These are phyloP conservation scores for Apocrypta bakeri DNA, from an alignment of 1,140 invertebrate species.

Conservation along the genomic window DNA sequence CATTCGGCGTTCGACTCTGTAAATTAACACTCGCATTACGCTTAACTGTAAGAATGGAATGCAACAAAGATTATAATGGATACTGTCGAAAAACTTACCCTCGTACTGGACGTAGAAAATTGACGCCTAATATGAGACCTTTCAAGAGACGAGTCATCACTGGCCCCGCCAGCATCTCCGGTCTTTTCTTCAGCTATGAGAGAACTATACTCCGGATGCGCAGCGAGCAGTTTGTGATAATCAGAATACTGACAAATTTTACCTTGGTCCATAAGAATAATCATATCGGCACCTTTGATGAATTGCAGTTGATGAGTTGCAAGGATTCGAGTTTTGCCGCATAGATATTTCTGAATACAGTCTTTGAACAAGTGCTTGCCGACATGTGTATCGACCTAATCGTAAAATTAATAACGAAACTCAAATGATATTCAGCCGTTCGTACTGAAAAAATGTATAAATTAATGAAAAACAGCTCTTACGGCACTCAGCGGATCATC, in stretches of 20 bases:
- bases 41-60: not conserved
- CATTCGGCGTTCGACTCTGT: constrained; percentile 67
- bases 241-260: constrained; percentile 67
- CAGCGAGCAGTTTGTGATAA: constrained; percentile 76
- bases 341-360: constrained; percentile 76
- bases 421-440: no score
- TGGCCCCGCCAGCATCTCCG: constrained; percentile 64
- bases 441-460: not conserved
- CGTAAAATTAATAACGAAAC: no score
- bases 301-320: constrained; percentile 94
- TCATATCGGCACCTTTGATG: constrained; percentile 84
- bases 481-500: constrained; percentile 90
- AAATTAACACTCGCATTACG: not conserved
- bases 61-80: not conserved
- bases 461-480: constrained; percentile 48
- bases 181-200: constrained; percentile 64
- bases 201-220: constrained; percentile 67
- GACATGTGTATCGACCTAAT: constrained; percentile 82
- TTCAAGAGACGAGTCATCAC: constrained; percentile 62
- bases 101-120: constrained; percentile 67
- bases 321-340: constrained; percentile 80
- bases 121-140: constrained; percentile 60
- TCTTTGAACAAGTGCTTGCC: constrained; percentile 83
- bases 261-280: constrained; percentile 86
- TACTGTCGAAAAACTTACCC: constrained; percentile 56